Base-by-base conservation (phyloP, 1,140 invertebrate genomes). In the Aphidius ervi region DNA sequence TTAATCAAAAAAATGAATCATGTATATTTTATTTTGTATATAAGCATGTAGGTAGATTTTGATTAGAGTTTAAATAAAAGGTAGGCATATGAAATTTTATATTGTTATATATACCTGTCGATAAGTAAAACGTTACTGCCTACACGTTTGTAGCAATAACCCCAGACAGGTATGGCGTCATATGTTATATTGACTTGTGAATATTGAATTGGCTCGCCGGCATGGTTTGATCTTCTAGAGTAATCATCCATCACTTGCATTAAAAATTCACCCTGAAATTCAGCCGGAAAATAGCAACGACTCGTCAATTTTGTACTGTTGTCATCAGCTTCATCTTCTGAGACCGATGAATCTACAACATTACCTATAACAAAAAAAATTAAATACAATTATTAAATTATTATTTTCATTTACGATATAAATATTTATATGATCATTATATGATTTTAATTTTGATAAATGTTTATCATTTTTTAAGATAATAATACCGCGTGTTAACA, bases 161-260 rank as follows among this genome's bases (percentile, higher is more conserved):
- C 87, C 86, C 86, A 89, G 42, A 86, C 84, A 7, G 86, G 85
- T 66, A 88, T 87, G 9, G 85, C 79, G 64, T 85, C 85, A 56
- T 79, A 82, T 37, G 83, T 85, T 54, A 89, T 85, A 65, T 83
- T 86, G 48, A 89, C 77, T 50, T 80, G 73, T 31, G 84, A 84
- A 69, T 88, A 88, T 61, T 84, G 82, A 55, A 87, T 81, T 42
- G 78, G 79, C 46, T 82, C 78, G 43, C 74, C 73, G 4, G 65
- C 70, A 66, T 74, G 77, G 20, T 68, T 69, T 46, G 77, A 76
- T 55, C 71, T 69, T 57, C 64, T 66, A 46, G 68, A 70, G 52
- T 70, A 70, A 50, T 69, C 75, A 54, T 76, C 74, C 66, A 74
- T 80, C 53, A 82, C 82, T 76, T 88, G 87, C 75, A 84, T 87